Evolutionary conservation across 2,113 vertebrate genomes (phyloP).

Genomic region (Aspiorhynchus laticeps): DNA sequence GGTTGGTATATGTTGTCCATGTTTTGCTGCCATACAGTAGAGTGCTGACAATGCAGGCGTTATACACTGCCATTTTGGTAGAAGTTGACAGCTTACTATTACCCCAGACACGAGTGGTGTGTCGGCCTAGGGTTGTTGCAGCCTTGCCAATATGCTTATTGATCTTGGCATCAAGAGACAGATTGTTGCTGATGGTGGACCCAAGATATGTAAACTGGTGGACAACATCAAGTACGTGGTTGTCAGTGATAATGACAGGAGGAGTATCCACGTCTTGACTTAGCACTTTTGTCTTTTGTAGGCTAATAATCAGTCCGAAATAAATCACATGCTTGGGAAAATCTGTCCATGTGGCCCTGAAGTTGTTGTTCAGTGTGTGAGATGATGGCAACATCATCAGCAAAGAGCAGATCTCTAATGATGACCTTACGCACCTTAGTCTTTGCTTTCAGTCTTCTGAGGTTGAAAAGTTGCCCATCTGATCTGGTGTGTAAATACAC

Average conservation of each 20-base stretch:
- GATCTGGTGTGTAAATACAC: not conserved
- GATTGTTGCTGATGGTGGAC: not conserved
- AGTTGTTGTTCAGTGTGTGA: not conserved
- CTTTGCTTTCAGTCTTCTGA: not conserved
- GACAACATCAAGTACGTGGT: not conserved
- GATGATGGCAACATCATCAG: not conserved
- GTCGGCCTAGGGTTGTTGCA: not conserved
- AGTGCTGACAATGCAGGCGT: not conserved
- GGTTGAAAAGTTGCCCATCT: not conserved
- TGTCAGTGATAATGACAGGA: not conserved
- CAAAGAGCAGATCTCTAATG: not conserved
- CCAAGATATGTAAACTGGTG: not conserved
- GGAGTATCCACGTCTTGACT: not conserved
- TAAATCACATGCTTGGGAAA: not conserved
- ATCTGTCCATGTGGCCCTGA: not conserved
- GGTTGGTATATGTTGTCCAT: not conserved
- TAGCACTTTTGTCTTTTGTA: not conserved
- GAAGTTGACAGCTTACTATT: not conserved
- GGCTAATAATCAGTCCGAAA: too few relatives aligned
- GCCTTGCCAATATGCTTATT: not conserved
- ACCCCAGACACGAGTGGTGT: not conserved
- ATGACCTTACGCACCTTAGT: not conserved
- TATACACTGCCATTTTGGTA: not conserved
- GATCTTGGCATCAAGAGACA: not conserved
- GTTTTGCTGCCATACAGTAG: not conserved